Percentiles rank a stretch among this genome's conserved stretches.
phyloP scores from a whole-genome alignment of 2,888 invertebrate species.

The Blera fallax region DNA sequence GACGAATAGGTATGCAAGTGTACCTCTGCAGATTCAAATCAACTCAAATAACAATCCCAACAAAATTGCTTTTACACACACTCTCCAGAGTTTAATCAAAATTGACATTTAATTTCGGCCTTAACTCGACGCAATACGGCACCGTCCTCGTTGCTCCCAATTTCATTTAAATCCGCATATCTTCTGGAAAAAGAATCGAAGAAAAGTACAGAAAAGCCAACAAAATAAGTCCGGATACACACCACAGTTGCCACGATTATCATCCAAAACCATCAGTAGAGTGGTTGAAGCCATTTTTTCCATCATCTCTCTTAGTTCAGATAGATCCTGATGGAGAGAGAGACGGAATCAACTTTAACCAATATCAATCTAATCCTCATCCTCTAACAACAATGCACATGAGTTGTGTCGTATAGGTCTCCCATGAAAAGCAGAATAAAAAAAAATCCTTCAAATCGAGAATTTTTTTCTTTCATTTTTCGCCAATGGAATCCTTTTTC shows the following conservation, averaged over 20 bases:
- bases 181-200: not conserved
- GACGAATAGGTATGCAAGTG: too few relatives aligned
- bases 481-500: constrained; percentile 32
- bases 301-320: not conserved
- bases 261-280: not conserved
- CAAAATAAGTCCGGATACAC: not conserved
- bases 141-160: not conserved
- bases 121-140: not conserved
- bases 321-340: constrained; percentile 22
- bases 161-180: not conserved
- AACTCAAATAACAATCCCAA: not conserved
- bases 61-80: not conserved
- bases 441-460: constrained; percentile 20
- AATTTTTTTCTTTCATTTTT: constrained; percentile 16
- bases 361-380: constrained; percentile 51
- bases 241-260: not conserved
- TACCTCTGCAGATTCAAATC: not conserved
- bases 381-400: not conserved
- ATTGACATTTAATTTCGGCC: not conserved
- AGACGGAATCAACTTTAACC: constrained; percentile 22
- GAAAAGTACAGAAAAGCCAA: not conserved
- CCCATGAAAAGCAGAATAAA: not conserved
- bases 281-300: not conserved
- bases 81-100: not conserved
- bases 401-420: constrained; percentile 29